A percentile compares a stretch with the other conserved stretches of the same genome.
Conservation (phyloP, 1,140 invertebrate species). For the Centruroides vittatus region DNA sequence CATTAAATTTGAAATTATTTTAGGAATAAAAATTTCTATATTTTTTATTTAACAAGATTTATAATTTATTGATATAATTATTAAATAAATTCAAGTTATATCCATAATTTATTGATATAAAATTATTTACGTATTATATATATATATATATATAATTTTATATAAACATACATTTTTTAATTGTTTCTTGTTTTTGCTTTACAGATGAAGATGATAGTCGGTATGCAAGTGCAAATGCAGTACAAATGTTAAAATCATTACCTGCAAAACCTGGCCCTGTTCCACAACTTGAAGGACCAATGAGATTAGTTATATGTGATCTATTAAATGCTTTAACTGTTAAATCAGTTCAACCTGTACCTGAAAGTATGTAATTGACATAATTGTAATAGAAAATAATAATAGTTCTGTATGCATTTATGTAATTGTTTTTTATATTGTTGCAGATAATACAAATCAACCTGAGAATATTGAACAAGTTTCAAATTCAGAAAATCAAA, state of each 20-base stretch:
- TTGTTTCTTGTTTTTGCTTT: conserved; percentile 5
- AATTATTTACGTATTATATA: too few species aligned
- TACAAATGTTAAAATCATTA: conserved; percentile 31
- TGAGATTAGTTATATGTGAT: conserved; percentile 41
- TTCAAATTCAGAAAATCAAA: conserved; percentile 1
- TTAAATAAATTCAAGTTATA: too few species aligned
- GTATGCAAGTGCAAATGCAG: conserved; percentile 24
- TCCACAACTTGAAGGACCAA: conserved; percentile 11
- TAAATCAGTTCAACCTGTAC: conserved; percentile 22
- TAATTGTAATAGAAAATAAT: too few species aligned
- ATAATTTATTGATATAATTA: too few species aligned
- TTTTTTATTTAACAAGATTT: too few species aligned
- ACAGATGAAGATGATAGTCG: conserved; percentile 32
- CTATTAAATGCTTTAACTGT: conserved; percentile 50
- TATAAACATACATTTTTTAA: background rate
- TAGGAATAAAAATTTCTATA: too few species aligned
- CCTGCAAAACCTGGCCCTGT: conserved; percentile 23
- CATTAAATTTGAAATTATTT: too few species aligned
- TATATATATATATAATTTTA: background rate
- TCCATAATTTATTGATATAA: too few species aligned
- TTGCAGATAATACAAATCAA: background rate
- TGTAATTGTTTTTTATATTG: too few species aligned
- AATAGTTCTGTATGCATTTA: too few species aligned
- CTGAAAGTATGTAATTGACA: conserved; percentile 18
- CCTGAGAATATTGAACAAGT: background rate